Conservation (phyloP, 2,888 invertebrate genomes). For the Drosophila paracracens region DNA sequence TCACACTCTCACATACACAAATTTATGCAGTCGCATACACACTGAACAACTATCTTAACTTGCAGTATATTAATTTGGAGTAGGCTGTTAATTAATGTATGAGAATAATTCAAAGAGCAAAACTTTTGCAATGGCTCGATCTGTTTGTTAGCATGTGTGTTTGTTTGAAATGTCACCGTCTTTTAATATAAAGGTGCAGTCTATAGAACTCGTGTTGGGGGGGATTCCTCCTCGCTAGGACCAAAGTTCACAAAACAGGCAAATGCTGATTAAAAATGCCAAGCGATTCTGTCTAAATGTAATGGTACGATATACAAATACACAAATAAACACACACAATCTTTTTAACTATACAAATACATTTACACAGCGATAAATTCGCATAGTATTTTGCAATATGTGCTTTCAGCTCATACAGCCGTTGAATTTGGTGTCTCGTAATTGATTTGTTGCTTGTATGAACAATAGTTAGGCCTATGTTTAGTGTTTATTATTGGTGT, state of each 20-base stretch:
- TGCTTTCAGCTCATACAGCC: constrained; percentile 35
- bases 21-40: constrained; percentile 61
- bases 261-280: constrained; percentile 23
- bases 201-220: constrained; percentile 33
- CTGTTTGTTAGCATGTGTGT: constrained; percentile 49
- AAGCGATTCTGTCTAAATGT: constrained; percentile 51
- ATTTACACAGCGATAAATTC: constrained; percentile 47
- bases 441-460: constrained; percentile 50
- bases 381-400: constrained; percentile 47
- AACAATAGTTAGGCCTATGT: constrained; percentile 63
- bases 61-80: constrained; percentile 52
- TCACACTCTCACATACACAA: constrained; percentile 45
- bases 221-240: constrained; percentile 49
- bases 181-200: constrained; percentile 13
- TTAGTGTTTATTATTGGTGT: constrained; percentile 74
- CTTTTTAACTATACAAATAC: constrained; percentile 21
- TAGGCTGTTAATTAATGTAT: constrained; percentile 63
- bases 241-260: constrained; percentile 47
- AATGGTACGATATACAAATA: constrained; percentile 20
- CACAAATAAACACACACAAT: constrained; percentile 28
- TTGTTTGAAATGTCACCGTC: constrained; percentile 27
- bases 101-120: constrained; percentile 42
- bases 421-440: constrained; percentile 59
- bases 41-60: constrained; percentile 65
- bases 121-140: constrained; percentile 47